Percentiles rank a stretch among this genome's conserved stretches.
Conservation (phyloP, 1,140 invertebrate species). For the Drosophila punjabiensis region DNA sequence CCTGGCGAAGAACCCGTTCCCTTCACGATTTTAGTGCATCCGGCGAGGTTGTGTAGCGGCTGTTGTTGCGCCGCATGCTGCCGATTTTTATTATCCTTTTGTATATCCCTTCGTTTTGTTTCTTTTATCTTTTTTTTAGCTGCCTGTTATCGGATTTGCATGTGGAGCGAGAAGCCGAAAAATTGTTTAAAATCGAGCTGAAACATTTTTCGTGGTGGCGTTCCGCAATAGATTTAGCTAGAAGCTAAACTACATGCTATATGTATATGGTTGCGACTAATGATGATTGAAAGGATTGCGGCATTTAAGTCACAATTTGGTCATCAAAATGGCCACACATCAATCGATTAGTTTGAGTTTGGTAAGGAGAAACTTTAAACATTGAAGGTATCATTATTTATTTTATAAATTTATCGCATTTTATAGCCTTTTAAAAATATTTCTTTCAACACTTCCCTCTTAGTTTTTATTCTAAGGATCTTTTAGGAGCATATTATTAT, state of each 20-base stretch:
- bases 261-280: conserved; percentile 5
- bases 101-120: conserved; percentile 23
- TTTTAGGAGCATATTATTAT: too few species aligned
- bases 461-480: not conserved
- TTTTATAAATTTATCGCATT: not conserved
- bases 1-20: conserved; percentile 4
- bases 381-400: not conserved
- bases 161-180: conserved; percentile 37
- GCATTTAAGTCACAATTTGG: conserved; percentile 16
- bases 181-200: conserved; percentile 59
- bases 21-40: conserved; percentile 11
- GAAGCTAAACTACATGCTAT: not conserved
- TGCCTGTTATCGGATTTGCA: conserved; percentile 70
- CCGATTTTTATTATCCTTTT: conserved; percentile 35
- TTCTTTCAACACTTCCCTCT: not conserved
- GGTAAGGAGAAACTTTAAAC: not conserved
- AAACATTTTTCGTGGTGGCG: conserved; percentile 14
- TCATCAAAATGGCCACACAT: not conserved
- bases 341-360: conserved; percentile 3
- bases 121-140: conserved; percentile 30
- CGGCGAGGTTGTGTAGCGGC: conserved; percentile 39
- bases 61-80: conserved; percentile 35
- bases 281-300: conserved; percentile 40
- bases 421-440: not conserved
- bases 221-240: conserved; percentile 20